Base-by-base conservation (phyloP, 2,113 vertebrate genomes). In the Oxyura jamaicensis region DNA sequence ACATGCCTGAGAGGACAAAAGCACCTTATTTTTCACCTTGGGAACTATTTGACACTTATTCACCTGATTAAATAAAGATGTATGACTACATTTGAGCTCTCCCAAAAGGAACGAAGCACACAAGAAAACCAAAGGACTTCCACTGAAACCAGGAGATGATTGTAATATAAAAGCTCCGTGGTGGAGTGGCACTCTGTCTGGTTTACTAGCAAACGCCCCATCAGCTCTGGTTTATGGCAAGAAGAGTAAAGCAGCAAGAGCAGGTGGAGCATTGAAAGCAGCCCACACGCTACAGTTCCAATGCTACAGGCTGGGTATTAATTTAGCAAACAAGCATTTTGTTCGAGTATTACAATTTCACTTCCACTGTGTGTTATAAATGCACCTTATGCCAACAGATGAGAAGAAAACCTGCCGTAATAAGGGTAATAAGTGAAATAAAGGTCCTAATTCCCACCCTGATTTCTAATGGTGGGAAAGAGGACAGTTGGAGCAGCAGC, bases 21-120 rank as follows among this genome's bases (percentile, higher is more conserved):
- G 41, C 53, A 88, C 69, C 75, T 66, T 89, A 53, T 78, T 95
- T 94, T 94, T 91, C 78, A 85, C 83, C 77, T 91, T 80, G 83
- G 66, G 79, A 95, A 41, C 20, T 68, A 26, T 78, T 74, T 91
- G 92, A 75, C 88, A 56, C 11, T 66, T 41, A 31, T 5, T 59
- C 91, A 91, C 31, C 15, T 79, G 83, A 58, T 93, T 91, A 84
- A 93, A 91, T 36, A 62, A 79, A 94, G 85, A 95, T 72, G 10
- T 62, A 74, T 0, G 1, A 73, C 39, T 28, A 28, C 35, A 48
- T 82, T 41, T 1, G 2, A 2, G 1, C 48, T 63, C 62, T 85
- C 41, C 77, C 1, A 3, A 62, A 92, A n/a, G 35, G 69, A 77
- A 88, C 46, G 36, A 60, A 42, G 22, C 31, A 50, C 18, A 66